Percentiles rank a stretch among this genome's conserved stretches.
phyloP scores from a whole-genome alignment of 2,113 vertebrate genomes.

The Spheniscus mendiculus region DNA sequence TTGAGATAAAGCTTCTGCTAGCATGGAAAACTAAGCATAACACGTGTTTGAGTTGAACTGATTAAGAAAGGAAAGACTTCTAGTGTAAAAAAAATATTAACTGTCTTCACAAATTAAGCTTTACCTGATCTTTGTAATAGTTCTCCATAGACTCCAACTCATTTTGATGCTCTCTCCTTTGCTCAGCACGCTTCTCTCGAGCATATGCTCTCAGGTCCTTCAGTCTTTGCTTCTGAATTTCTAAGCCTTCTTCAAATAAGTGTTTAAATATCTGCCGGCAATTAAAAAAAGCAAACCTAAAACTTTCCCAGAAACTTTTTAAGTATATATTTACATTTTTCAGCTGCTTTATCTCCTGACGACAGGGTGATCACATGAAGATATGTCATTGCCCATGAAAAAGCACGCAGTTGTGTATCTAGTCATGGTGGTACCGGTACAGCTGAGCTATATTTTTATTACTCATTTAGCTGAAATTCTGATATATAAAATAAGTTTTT shows the following conservation, averaged over 20 bases:
- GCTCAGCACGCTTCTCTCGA: conserved; percentile 84
- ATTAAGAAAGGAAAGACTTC: neutral
- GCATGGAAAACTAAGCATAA: conserved; percentile 86
- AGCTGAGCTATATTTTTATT: neutral
- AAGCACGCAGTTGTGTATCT: neutral
- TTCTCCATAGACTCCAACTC: conserved; percentile 93
- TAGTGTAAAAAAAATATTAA: neutral
- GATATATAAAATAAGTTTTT: neutral
- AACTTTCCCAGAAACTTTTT: neutral
- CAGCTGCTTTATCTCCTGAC: neutral
- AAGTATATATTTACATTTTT: neutral
- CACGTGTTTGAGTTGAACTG: neutral
- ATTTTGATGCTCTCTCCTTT: conserved; percentile 78
- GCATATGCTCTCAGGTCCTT: conserved; percentile 84
- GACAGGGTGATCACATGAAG: neutral
- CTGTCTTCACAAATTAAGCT: neutral
- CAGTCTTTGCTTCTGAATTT: conserved; percentile 88
- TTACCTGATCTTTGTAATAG: conserved; percentile 94
- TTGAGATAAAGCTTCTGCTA: conserved; percentile 88
- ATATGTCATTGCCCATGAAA: neutral
- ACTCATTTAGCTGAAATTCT: neutral
- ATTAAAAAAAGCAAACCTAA: neutral
- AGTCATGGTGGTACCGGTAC: neutral
- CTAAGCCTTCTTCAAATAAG: conserved; percentile 91
- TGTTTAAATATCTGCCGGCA: conserved; percentile 87